Percentiles rank a stretch among this genome's conserved stretches.
These are phyloP conservation scores for Erpornis zantholeuca DNA, from an alignment of 2,113 vertebrate genomes.

Conservation along the genomic window DNA sequence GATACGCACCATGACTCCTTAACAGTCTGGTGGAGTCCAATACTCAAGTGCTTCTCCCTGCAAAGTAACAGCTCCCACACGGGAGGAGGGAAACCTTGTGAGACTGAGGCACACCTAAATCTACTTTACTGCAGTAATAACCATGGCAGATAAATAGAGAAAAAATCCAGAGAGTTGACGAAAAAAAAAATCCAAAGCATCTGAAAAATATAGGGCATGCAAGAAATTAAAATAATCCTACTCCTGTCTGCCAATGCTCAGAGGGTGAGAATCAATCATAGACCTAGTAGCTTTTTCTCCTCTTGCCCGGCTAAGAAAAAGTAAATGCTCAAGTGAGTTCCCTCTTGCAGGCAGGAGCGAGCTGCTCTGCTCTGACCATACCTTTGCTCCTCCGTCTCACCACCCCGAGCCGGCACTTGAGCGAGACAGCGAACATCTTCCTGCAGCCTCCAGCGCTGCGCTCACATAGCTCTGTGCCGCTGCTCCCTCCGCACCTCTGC, in stretches of 20 bases:
- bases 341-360: neutral
- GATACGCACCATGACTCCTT: neutral
- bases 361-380: conserved; percentile 38
- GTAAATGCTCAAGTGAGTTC: neutral
- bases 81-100: neutral
- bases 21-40: neutral
- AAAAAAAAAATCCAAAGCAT: neutral
- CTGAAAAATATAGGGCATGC: neutral
- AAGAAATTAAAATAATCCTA: neutral
- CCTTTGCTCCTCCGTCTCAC: conserved; percentile 85
- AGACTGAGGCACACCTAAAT: neutral
- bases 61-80: neutral
- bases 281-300: neutral
- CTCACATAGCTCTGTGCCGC: conserved; percentile 76
- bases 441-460: conserved; percentile 32
- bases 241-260: neutral
- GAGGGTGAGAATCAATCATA: neutral
- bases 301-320: neutral
- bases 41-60: neutral
- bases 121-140: neutral
- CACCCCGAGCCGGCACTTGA: conserved; percentile 90
- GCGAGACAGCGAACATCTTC: conserved; percentile 88
- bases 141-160: neutral
- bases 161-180: neutral
- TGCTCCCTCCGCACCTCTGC: conserved; percentile 57